Conservation (phyloP, 2,797 vertebrate genomes). For the Rallus crepitans region DNA sequence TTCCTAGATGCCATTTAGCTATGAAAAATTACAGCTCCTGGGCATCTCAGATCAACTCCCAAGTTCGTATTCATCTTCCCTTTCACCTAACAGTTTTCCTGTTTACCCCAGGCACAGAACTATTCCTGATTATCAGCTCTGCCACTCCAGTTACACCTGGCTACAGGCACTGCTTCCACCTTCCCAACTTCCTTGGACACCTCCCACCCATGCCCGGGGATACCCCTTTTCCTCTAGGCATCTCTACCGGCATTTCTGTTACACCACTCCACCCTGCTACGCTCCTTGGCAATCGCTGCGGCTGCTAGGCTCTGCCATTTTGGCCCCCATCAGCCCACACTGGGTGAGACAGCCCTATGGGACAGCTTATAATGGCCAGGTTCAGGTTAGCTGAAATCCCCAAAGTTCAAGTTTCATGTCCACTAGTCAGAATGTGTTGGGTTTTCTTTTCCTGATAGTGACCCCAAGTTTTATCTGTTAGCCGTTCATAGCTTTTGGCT, state of each 20-base stretch:
- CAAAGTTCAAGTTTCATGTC: background rate
- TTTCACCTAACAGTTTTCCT: background rate
- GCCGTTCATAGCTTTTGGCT: background rate
- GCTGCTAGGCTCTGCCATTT: background rate
- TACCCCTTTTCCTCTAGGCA: background rate
- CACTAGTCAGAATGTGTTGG: background rate
- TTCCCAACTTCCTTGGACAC: background rate
- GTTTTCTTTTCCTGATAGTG: background rate
- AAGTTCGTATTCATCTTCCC: background rate
- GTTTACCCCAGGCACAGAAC: background rate
- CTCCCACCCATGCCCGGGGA: background rate
- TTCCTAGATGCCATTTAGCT: background rate
- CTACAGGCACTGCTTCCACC: background rate
- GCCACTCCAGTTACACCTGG: background rate
- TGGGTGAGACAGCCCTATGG: fast-evolving
- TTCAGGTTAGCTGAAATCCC: background rate
- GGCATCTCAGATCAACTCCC: fast-evolving
- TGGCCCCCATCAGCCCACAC: background rate
- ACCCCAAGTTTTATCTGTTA: background rate
- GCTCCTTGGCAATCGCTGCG: background rate
- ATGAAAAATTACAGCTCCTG: background rate
- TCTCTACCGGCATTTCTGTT: background rate
- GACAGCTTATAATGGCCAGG: background rate
- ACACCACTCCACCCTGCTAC: background rate
- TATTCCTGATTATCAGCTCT: background rate